A percentile compares a stretch with the other conserved stretches of the same genome.
These are phyloP conservation scores for Macrochelys suwanniensis DNA, from an alignment of 2,797 vertebrate genomes.

Conservation along the genomic window DNA sequence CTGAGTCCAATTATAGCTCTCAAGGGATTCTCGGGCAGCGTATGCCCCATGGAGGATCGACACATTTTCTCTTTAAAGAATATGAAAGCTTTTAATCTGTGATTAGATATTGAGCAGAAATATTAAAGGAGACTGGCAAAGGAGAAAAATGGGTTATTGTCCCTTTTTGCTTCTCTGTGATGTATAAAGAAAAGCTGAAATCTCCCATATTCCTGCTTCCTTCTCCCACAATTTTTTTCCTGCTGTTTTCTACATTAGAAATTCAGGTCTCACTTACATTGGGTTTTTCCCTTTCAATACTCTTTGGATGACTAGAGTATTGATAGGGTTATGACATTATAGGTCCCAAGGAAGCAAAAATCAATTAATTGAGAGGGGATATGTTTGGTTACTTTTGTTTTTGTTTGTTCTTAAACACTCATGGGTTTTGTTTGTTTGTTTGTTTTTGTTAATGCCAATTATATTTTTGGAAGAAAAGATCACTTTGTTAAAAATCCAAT, in stretches of 20 bases:
- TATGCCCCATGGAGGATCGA: not conserved
- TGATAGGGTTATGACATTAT: not conserved
- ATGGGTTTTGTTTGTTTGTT: not conserved
- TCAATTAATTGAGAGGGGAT: not conserved
- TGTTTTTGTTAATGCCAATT: not conserved
- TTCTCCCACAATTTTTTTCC: not conserved
- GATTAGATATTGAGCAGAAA: constrained; percentile 1
- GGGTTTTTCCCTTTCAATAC: not conserved
- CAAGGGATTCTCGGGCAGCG: not conserved
- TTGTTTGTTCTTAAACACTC: not conserved
- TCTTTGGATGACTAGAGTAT: not conserved
- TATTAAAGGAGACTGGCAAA: constrained; percentile 5
- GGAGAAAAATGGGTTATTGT: not conserved
- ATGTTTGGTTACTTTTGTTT: not conserved
- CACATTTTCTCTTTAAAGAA: not conserved
- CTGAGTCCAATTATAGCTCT: not conserved
- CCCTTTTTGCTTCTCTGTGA: not conserved
- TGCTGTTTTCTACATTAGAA: not conserved
- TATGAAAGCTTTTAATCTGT: constrained; percentile 16
- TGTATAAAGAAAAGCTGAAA: not conserved
- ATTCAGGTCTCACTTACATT: not conserved
- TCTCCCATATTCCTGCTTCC: not conserved
- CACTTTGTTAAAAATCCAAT: not conserved
- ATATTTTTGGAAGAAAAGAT: not conserved
- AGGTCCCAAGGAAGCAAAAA: not conserved